These are phyloP conservation scores for Calidris pygmaea DNA, from an alignment of 2,113 vertebrate genomes.

Conservation along the genomic window DNA sequence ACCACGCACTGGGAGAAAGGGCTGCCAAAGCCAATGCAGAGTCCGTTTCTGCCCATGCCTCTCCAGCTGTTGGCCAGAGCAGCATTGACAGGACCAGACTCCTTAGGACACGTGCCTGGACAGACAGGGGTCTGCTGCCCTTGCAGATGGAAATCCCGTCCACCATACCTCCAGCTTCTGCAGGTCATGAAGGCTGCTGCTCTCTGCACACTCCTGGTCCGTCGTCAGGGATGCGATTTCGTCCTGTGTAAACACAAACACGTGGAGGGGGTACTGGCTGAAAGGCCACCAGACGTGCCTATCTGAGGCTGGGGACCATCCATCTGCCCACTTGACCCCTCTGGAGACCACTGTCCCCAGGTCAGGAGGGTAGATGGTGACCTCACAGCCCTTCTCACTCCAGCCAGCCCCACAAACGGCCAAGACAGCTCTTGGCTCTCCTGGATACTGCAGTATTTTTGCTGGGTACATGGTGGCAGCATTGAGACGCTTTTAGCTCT, in stretches of 20 bases:
- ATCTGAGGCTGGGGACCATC: not conserved
- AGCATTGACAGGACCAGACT: not conserved
- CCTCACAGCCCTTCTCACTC: not conserved
- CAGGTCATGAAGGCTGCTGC: not conserved
- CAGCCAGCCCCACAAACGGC: not conserved
- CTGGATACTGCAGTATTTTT: not conserved
- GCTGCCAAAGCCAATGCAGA: not conserved
- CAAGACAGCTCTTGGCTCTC: fast-evolving
- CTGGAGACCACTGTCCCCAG: not conserved
- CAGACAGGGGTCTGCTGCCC: too few relatives aligned
- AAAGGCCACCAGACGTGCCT: fast-evolving
- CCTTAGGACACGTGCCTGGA: fast-evolving
- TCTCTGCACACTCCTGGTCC: not conserved
- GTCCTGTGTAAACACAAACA: slow-evolving; percentile 8
- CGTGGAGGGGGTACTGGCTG: not conserved
- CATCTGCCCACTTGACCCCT: not conserved
- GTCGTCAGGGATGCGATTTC: not conserved
- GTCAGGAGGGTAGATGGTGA: not conserved
- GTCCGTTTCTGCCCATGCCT: not conserved
- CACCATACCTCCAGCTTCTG: slow-evolving; percentile 57
- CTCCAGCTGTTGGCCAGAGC: not conserved
- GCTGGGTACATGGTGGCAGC: slow-evolving; percentile 53
- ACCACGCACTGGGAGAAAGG: not conserved
- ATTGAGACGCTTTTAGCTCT: not conserved
- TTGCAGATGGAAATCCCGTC: not conserved